phyloP scores from a whole-genome alignment of 2,113 vertebrate genomes.

The Carettochelys insculpta region DNA sequence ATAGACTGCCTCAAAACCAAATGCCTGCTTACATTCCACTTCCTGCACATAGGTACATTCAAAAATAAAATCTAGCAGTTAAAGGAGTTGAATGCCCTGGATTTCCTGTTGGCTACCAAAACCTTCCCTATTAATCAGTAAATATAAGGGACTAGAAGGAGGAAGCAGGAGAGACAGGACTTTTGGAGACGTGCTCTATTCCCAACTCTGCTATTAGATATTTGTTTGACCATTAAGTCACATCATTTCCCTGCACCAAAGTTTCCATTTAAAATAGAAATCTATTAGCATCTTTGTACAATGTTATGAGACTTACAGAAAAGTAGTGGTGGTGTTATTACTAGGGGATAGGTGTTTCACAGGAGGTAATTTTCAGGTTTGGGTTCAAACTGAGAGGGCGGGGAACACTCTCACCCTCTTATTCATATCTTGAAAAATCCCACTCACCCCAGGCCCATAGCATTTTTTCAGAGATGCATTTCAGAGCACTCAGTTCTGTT shows the following conservation, averaged over 20 bases:
- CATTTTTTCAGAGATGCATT: not conserved
- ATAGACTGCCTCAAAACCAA: not conserved
- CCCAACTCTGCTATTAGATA: no score
- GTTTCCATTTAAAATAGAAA: not conserved
- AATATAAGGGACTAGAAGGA: not conserved
- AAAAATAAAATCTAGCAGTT: not conserved
- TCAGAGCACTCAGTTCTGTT: conserved; percentile 32
- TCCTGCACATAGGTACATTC: not conserved
- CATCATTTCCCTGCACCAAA: fast-evolving
- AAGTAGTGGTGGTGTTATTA: no score
- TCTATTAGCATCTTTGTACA: not conserved
- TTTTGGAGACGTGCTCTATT: no score
- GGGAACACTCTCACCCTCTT: not conserved
- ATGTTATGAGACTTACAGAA: no score
- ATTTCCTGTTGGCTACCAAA: not conserved
- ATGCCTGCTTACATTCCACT: not conserved
- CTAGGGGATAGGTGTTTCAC: not conserved
- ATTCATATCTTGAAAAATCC: not conserved
- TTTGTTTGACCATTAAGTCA: not conserved
- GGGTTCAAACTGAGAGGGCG: not conserved
- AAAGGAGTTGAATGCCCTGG: not conserved
- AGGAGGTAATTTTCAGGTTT: not conserved
- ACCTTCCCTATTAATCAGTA: not conserved
- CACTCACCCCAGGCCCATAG: not conserved
- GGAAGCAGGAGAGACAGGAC: not conserved